Evolutionary conservation across 2,797 vertebrate genomes (phyloP).

Genomic region (Lycodopsis pacificus): DNA sequence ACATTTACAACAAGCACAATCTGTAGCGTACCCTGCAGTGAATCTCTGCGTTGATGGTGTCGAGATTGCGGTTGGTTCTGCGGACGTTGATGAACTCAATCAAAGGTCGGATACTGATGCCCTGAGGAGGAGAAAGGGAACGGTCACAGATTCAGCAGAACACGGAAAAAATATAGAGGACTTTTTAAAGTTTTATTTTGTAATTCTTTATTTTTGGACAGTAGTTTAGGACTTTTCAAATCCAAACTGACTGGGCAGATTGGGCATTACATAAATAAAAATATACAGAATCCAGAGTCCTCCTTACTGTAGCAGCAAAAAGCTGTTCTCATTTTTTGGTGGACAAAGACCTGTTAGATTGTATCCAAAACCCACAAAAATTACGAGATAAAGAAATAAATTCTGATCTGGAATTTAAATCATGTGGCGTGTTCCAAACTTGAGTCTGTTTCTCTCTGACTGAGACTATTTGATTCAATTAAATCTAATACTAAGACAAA

Average conservation of each 20-base stretch:
- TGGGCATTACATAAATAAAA: not conserved
- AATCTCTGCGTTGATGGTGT: slow-evolving; percentile 93
- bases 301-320: not conserved
- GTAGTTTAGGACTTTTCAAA: not conserved
- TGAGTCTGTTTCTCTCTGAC: not conserved
- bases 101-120: slow-evolving; percentile 94
- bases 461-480: not conserved
- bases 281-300: not conserved
- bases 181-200: not conserved
- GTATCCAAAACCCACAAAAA: not conserved
- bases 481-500: not conserved
- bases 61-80: slow-evolving; percentile 91
- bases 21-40: slow-evolving; percentile 89
- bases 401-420: not conserved
- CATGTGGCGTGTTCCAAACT: not conserved
- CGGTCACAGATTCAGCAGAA: not conserved
- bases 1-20: not conserved
- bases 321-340: not conserved
- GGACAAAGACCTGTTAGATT: not conserved
- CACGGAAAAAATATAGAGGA: not conserved
- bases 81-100: slow-evolving; percentile 95
- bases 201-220: too few species aligned
- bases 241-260: not conserved
- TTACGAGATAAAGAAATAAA: not conserved
- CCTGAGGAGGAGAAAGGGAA: slow-evolving; percentile 77